phyloP scores from a whole-genome alignment of 2,797 vertebrate genomes.

The Gymnothorax javanicus region DNA sequence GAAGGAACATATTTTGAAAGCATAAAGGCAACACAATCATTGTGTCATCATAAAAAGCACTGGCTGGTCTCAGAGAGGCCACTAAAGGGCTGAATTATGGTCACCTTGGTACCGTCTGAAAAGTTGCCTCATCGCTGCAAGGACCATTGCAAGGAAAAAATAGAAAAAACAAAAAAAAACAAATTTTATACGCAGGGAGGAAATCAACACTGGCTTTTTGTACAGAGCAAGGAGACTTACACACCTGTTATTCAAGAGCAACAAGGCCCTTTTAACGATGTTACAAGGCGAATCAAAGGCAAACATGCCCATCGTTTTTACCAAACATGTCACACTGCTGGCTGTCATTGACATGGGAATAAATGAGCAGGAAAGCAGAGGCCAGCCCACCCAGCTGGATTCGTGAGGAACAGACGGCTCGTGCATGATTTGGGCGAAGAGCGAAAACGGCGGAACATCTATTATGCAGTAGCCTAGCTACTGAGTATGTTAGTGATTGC shows the following conservation, averaged over 20 bases:
- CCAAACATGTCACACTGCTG: conserved; percentile 69
- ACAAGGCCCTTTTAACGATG: conserved; percentile 71
- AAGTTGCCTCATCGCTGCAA: not conserved
- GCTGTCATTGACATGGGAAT: conserved; percentile 60
- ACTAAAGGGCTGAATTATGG: not conserved
- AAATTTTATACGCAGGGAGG: conserved; percentile 39
- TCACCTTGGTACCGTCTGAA: not conserved
- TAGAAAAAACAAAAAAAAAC: not conserved
- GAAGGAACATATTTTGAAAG: conserved; percentile 22
- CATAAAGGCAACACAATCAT: conserved; percentile 21
- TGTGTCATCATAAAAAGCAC: not conserved
- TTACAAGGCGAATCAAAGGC: conserved; percentile 70
- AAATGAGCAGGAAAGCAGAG: conserved; percentile 11
- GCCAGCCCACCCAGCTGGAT: not conserved
- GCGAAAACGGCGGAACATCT: not conserved
- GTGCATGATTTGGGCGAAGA: not conserved
- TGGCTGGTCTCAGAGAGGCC: not conserved
- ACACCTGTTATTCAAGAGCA: conserved; percentile 71
- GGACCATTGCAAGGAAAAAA: not conserved
- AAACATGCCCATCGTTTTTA: conserved; percentile 71
- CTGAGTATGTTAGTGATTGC: no score
- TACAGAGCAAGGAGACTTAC: conserved; percentile 48
- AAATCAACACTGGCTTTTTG: conserved; percentile 59
- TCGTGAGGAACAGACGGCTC: not conserved
- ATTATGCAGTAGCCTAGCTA: no score